Conservation (phyloP, 2,888 invertebrate genomes). For the Melikaiella ostensackeni region DNA sequence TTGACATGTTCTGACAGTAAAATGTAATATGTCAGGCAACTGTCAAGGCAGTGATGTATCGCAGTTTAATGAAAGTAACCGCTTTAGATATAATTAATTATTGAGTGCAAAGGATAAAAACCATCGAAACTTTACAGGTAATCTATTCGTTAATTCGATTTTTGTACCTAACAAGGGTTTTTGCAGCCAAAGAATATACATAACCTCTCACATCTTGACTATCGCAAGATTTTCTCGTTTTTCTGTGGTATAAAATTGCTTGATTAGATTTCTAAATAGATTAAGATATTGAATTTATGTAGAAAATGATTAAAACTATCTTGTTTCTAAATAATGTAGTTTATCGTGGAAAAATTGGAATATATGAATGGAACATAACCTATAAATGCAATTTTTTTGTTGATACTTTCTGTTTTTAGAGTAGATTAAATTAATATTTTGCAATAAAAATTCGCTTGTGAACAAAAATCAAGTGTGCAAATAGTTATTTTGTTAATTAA, state of each 20-base stretch:
- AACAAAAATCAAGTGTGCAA: not conserved
- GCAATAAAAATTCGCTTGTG: not conserved
- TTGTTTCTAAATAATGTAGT: not conserved
- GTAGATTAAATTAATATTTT: not conserved
- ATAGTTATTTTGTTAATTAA: too few relatives aligned
- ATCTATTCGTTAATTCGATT: not conserved
- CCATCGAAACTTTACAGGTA: not conserved
- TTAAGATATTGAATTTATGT: not conserved
- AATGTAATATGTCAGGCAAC: not conserved
- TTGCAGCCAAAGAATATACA: not conserved
- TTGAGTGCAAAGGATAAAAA: not conserved
- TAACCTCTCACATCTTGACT: not conserved
- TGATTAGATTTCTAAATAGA: not conserved
- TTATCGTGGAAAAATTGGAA: not conserved
- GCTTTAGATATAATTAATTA: not conserved
- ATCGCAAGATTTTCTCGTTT: not conserved
- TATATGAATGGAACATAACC: not conserved
- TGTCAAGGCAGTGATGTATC: not conserved
- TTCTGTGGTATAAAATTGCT: not conserved
- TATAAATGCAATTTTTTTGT: conserved; percentile 6
- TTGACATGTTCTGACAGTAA: not conserved
- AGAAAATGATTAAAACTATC: not conserved
- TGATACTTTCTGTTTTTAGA: not conserved
- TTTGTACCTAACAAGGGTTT: not conserved
- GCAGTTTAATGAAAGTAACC: not conserved